Evolutionary conservation across 35 echinoderm and acorn worm species (phyloP).

Genomic region (Heliocidaris tuberculata): DNA sequence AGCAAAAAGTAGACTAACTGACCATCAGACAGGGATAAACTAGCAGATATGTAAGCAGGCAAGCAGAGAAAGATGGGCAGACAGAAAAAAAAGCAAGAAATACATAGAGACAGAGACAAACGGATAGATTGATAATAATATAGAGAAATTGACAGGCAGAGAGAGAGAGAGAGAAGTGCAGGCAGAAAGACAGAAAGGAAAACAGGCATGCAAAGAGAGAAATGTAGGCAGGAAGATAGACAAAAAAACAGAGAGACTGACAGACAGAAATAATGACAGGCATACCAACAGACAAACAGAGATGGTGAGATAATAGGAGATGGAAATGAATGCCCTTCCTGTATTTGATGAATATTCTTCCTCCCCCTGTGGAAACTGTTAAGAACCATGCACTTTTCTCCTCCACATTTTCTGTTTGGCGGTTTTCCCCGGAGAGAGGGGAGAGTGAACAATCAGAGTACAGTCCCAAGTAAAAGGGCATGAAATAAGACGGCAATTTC

Average conservation of each 20-base stretch:
- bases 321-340: conserved; percentile 10
- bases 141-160: background rate
- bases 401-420: background rate
- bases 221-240: background rate
- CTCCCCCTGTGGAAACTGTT: background rate
- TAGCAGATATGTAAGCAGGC: too few relatives aligned
- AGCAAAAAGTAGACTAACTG: too few relatives aligned
- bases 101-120: background rate
- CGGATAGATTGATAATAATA: background rate
- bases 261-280: background rate
- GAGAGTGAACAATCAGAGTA: background rate
- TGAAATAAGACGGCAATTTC: conserved; percentile 17
- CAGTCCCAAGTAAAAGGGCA: conserved; percentile 15
- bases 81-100: too few relatives aligned
- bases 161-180: background rate
- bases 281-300: background rate
- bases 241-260: background rate
- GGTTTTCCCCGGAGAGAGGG: background rate
- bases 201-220: background rate
- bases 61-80: too few relatives aligned
- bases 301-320: background rate
- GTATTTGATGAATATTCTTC: conserved; percentile 6
- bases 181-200: conserved; percentile 1
- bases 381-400: background rate
- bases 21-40: too few relatives aligned